Percentiles rank a stretch among this genome's conserved stretches.
Conservation (phyloP, 2,888 invertebrate genomes). For the Morinoia aosen region DNA sequence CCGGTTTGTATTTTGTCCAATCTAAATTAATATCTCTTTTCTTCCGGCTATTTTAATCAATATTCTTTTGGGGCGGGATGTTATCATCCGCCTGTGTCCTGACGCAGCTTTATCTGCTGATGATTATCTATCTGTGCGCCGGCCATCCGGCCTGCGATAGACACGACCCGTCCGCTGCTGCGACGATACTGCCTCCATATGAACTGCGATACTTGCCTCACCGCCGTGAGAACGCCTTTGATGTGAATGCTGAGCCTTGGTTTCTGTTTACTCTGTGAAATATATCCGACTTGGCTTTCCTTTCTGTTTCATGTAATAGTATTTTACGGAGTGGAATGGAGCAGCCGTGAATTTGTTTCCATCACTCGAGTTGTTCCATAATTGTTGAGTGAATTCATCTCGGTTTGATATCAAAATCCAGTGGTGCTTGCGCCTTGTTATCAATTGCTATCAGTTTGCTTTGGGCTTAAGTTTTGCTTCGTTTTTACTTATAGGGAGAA, state of each 20-base stretch:
- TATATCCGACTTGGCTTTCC: neutral
- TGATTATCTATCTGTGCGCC: neutral
- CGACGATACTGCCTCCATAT: neutral
- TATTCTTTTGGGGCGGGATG: neutral
- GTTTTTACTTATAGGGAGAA: neutral
- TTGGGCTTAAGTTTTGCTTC: neutral
- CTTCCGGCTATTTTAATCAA: neutral
- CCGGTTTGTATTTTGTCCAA: neutral
- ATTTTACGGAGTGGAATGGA: neutral
- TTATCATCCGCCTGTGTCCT: neutral
- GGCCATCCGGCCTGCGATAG: constrained; percentile 10
- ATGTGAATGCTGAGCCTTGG: neutral
- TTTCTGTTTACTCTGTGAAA: neutral
- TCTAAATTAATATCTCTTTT: neutral
- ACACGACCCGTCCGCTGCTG: neutral
- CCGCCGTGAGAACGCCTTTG: constrained; percentile 1
- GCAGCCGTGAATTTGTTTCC: neutral
- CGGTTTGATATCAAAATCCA: neutral
- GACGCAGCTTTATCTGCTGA: neutral
- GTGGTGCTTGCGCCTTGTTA: neutral
- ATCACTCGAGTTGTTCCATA: neutral
- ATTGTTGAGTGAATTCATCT: neutral
- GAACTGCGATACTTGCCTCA: neutral
- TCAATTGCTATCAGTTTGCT: neutral
- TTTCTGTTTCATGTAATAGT: neutral